Evolutionary conservation across 2,113 vertebrate species (phyloP).

Genomic region (Thamnaconus septentrionalis): DNA sequence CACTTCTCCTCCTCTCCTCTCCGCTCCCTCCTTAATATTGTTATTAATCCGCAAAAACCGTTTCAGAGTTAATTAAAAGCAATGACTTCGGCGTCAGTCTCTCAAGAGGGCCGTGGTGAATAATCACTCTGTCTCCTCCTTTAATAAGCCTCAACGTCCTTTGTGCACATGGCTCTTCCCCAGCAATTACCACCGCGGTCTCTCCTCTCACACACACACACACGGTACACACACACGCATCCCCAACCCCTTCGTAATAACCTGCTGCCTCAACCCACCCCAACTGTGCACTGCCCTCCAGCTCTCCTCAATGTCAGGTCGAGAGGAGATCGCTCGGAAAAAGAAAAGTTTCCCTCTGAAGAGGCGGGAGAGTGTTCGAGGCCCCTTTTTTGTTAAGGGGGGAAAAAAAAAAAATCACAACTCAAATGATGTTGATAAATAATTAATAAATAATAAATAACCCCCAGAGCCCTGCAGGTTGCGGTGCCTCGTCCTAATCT

Average conservation of each 20-base stretch:
- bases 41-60: slow-evolving; percentile 77
- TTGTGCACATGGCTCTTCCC: slow-evolving; percentile 71
- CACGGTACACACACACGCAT: not conserved
- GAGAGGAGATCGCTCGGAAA: slow-evolving; percentile 31
- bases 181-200: slow-evolving; percentile 67
- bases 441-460: too few relatives aligned
- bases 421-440: too few relatives aligned
- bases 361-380: too few relatives aligned
- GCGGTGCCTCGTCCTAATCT: not conserved
- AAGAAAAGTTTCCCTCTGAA: slow-evolving; percentile 39
- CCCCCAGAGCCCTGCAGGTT: not conserved
- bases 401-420: too few relatives aligned
- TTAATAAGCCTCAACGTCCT: slow-evolving; percentile 77
- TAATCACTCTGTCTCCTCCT: slow-evolving; percentile 78
- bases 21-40: slow-evolving; percentile 73
- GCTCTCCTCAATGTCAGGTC: slow-evolving; percentile 61
- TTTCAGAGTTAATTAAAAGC: slow-evolving; percentile 80
- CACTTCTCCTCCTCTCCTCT: slow-evolving; percentile 28
- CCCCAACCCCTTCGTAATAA: slow-evolving; percentile 16
- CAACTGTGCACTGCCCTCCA: slow-evolving; percentile 68
- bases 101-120: slow-evolving; percentile 75
- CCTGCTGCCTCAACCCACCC: slow-evolving; percentile 40
- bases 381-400: too few relatives aligned
- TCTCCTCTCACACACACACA: slow-evolving; percentile 33
- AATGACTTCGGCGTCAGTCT: slow-evolving; percentile 73